Conservation (phyloP, 1,140 invertebrate species). For the Drosophila subpulchrella region DNA sequence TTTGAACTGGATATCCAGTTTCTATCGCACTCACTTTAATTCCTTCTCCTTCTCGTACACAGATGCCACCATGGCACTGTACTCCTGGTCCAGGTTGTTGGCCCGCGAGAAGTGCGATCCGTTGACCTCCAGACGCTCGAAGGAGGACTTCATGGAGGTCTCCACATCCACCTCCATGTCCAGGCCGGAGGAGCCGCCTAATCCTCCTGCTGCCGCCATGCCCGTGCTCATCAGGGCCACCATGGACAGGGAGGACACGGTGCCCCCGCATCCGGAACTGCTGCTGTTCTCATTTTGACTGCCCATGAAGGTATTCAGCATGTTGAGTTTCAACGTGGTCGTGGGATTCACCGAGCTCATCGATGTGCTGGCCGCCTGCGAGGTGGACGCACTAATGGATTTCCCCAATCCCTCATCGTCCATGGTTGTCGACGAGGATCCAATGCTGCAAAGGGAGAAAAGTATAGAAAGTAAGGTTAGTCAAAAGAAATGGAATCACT, state of each 20-base stretch:
- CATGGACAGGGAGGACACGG: slow-evolving; percentile 55
- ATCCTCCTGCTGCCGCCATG: not conserved
- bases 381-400: slow-evolving; percentile 24
- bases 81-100: slow-evolving; percentile 72
- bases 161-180: slow-evolving; percentile 58
- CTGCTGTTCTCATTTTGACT: slow-evolving; percentile 65
- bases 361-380: slow-evolving; percentile 33
- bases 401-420: slow-evolving; percentile 56
- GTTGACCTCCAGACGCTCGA: slow-evolving; percentile 59
- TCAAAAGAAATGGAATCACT: not conserved
- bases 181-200: not conserved
- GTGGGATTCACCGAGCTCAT: slow-evolving; percentile 17
- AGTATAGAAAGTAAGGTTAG: not conserved
- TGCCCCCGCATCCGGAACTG: slow-evolving; percentile 69
- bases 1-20: not conserved
- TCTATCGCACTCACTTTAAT: slow-evolving; percentile 57
- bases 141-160: slow-evolving; percentile 69
- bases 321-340: slow-evolving; percentile 43
- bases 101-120: slow-evolving; percentile 43
- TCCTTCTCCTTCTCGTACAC: slow-evolving; percentile 75
- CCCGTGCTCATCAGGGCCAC: slow-evolving; percentile 46
- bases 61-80: slow-evolving; percentile 78
- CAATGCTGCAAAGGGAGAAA: slow-evolving; percentile 20
- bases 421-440: slow-evolving; percentile 12
- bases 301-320: slow-evolving; percentile 50